phyloP scores from a whole-genome alignment of 2,797 vertebrate genomes.

The Phataginus tricuspis region DNA sequence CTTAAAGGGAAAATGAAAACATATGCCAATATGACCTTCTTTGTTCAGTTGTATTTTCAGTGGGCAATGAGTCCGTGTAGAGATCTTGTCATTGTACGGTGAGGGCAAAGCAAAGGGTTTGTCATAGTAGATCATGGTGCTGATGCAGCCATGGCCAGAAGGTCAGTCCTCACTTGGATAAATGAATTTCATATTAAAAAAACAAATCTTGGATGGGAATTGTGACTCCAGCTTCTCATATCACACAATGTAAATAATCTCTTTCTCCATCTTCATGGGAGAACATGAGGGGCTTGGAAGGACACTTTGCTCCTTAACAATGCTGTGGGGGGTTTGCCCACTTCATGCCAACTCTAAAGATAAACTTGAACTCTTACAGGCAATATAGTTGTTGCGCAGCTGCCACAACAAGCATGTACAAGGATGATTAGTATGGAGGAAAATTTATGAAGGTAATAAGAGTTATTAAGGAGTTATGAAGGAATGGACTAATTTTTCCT shows the following conservation, averaged over 20 bases:
- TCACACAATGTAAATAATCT: neutral
- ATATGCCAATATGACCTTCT: neutral
- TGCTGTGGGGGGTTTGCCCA: neutral
- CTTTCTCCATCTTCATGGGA: neutral
- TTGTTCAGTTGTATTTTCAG: neutral
- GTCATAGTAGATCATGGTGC: neutral
- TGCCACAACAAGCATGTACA: neutral
- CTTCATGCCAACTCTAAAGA: neutral
- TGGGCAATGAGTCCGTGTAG: neutral
- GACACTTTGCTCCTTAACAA: neutral
- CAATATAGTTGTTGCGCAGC: neutral
- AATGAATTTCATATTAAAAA: neutral
- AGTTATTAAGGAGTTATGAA: neutral
- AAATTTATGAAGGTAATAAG: neutral
- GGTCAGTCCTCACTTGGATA: neutral
- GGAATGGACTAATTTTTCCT: neutral
- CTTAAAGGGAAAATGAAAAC: conserved; percentile 50
- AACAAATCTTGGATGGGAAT: neutral
- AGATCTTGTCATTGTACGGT: neutral
- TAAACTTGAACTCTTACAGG: neutral
- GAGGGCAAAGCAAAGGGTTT: neutral
- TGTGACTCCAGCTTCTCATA: neutral
- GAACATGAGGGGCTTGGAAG: neutral
- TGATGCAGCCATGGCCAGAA: neutral
- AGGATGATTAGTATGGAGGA: neutral